A percentile compares a stretch with the other conserved stretches of the same genome.
phyloP scores from a whole-genome alignment of 1,140 invertebrate species.

The Daktulosphaira vitifoliae region DNA sequence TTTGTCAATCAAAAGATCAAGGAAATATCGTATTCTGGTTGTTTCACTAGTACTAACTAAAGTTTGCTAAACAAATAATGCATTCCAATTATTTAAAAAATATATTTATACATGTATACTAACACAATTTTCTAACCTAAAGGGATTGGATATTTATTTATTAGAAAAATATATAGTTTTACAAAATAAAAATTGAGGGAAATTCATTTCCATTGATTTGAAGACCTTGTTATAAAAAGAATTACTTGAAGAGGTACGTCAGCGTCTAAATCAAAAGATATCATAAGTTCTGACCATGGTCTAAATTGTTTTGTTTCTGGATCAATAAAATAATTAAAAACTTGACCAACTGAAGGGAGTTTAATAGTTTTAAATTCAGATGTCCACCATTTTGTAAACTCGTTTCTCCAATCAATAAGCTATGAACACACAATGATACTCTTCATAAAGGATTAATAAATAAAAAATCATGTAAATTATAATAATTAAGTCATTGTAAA shows the following conservation, averaged over 20 bases:
- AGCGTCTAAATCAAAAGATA: constrained; percentile 68
- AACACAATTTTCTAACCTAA: no score
- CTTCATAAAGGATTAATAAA: no score
- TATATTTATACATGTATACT: no score
- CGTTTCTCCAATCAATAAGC: constrained; percentile 76
- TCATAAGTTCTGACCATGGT: constrained; percentile 73
- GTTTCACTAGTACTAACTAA: constrained; percentile 86
- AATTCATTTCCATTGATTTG: no score
- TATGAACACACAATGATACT: no score
- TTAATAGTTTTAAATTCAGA: constrained; percentile 86
- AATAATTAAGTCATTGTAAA: no score
- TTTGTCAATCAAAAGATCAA: constrained; percentile 74
- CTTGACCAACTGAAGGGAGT: constrained; percentile 69
- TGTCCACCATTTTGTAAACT: constrained; percentile 88
- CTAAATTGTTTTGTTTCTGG: constrained; percentile 72
- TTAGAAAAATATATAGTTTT: no score
- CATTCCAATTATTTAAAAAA: constrained; percentile 1
- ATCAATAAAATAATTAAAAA: constrained; percentile 89
- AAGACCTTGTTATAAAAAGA: no score
- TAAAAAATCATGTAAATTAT: no score
- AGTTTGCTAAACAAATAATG: constrained; percentile 50
- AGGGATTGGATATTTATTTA: no score
- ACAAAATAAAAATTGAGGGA: no score
- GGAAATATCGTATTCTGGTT: constrained; percentile 75
- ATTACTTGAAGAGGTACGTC: constrained; percentile 75